phyloP scores from a whole-genome alignment of 2,888 invertebrate genomes.

The Platycheirus albimanus region DNA sequence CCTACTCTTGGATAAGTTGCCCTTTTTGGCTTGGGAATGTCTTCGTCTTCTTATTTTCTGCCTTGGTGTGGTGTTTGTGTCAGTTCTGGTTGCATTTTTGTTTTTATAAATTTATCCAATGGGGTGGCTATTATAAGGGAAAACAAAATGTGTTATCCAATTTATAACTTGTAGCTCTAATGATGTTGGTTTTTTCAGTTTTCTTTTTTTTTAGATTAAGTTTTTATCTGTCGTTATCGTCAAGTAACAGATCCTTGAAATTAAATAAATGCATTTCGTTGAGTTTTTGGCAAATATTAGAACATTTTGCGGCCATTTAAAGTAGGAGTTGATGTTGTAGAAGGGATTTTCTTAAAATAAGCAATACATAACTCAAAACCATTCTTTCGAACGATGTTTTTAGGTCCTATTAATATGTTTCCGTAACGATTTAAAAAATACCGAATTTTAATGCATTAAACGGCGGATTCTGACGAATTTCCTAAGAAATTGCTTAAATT shows the following conservation, averaged over 20 bases:
- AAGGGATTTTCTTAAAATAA: background rate
- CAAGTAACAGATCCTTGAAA: conserved; percentile 15
- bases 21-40: background rate
- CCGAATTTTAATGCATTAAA: no score
- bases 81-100: conserved; percentile 32
- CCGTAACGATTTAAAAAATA: no score
- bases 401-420: no score
- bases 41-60: conserved; percentile 2
- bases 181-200: conserved; percentile 45
- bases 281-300: conserved; percentile 22
- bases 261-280: conserved; percentile 12
- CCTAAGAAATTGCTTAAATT: no score
- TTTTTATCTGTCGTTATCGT: conserved; percentile 22
- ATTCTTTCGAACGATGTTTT: no score
- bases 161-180: background rate
- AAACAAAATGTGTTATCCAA: conserved; percentile 40
- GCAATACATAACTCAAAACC: no score
- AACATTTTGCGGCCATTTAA: background rate
- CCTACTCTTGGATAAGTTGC: background rate
- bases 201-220: conserved; percentile 4
- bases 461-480: no score
- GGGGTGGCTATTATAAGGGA: conserved; percentile 15
- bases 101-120: conserved; percentile 1
- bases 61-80: conserved; percentile 29
- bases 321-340: background rate